phyloP scores from a whole-genome alignment of 2,113 vertebrate genomes.

The Chrysochloris asiatica region DNA sequence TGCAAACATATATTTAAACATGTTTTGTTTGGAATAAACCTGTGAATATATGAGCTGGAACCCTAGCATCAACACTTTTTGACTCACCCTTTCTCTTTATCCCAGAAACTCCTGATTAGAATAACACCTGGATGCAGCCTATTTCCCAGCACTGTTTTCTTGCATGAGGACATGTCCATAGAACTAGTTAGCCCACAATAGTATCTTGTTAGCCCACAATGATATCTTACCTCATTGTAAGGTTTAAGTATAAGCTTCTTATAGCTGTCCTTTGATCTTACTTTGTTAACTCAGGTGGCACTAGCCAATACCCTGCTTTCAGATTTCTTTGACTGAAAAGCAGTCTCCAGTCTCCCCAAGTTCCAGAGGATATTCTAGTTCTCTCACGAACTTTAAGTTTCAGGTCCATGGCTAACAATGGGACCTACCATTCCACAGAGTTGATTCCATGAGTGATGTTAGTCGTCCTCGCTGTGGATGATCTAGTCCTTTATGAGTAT shows the following conservation, averaged over 20 bases:
- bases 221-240: neutral
- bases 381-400: neutral
- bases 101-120: neutral
- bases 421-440: neutral
- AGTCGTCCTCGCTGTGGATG: neutral
- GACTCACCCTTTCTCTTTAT: neutral
- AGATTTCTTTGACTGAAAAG: neutral
- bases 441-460: neutral
- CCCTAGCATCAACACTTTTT: too few relatives aligned
- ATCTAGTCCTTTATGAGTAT: neutral
- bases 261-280: neutral
- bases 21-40: too few relatives aligned
- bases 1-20: too few relatives aligned
- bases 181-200: neutral
- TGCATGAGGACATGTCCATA: neutral
- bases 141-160: neutral
- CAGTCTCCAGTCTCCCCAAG: neutral
- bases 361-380: neutral
- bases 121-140: neutral
- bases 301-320: neutral
- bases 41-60: too few relatives aligned
- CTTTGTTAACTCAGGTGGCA: neutral
- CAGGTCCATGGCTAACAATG: neutral
- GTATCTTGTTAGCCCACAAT: neutral
- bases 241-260: neutral